These are phyloP conservation scores for Microtus oregoni DNA, from an alignment of 2,113 vertebrate genomes.

Conservation along the genomic window DNA sequence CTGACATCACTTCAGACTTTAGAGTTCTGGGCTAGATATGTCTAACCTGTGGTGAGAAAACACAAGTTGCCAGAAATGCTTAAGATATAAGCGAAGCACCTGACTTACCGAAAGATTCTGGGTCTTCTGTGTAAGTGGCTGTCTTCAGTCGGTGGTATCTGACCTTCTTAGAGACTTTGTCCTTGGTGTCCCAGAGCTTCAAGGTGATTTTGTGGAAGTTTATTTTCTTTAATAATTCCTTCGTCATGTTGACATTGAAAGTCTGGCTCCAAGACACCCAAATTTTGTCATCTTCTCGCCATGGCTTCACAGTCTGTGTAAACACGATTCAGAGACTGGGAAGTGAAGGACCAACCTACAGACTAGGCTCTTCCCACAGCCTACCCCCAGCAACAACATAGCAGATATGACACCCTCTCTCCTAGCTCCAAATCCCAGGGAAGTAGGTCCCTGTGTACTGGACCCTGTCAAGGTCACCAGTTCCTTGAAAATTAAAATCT, in stretches of 20 bases:
- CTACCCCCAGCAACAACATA: fast-evolving
- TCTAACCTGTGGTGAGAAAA: neutral
- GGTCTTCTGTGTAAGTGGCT: constrained; percentile 37
- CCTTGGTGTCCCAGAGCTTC: constrained; percentile 88
- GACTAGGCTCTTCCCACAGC: fast-evolving
- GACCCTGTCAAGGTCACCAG: no score
- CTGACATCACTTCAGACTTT: neutral
- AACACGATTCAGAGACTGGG: neutral
- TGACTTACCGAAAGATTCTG: constrained; percentile 74
- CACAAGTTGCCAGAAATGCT: neutral
- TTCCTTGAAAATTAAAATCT: neutral
- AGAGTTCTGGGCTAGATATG: neutral
- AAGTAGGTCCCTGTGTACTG: neutral
- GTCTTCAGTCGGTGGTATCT: constrained; percentile 80
- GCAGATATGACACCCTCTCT: neutral
- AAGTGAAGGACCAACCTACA: no score
- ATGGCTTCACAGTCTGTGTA: constrained; percentile 86
- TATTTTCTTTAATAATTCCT: constrained; percentile 87
- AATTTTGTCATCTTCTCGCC: constrained; percentile 87
- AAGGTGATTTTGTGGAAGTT: constrained; percentile 88
- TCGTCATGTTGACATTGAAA: constrained; percentile 85
- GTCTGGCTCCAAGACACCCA: constrained; percentile 91
- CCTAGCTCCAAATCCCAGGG: neutral
- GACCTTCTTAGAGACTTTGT: constrained; percentile 85
- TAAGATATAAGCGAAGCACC: neutral